phyloP scores from a whole-genome alignment of 2,888 invertebrate genomes.

The Corbicula japonica region DNA sequence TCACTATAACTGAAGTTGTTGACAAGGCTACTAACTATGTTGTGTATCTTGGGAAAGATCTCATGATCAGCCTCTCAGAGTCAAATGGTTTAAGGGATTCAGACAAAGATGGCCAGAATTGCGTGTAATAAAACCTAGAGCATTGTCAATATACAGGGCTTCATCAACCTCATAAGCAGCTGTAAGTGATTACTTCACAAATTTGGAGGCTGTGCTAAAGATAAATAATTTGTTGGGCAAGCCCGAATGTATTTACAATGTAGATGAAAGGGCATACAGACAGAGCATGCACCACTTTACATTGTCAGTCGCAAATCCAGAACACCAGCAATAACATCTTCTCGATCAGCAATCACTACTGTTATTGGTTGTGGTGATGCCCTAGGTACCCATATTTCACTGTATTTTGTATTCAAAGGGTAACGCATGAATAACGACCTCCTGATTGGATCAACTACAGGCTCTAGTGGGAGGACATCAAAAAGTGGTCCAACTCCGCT shows the following conservation, averaged over 20 bases:
- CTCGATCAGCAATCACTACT: constrained; percentile 6
- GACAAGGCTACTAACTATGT: constrained; percentile 21
- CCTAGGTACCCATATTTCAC: constrained; percentile 10
- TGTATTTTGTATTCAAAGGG: constrained; percentile 24
- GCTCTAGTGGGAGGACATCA: constrained; percentile 14
- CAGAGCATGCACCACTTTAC: constrained; percentile 23
- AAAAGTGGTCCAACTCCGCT: constrained; percentile 27
- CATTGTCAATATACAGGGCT: constrained; percentile 33
- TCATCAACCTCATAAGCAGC: constrained; percentile 2
- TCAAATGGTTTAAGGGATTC: constrained; percentile 31
- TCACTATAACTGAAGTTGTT: constrained; percentile 22
- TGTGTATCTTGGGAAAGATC: constrained; percentile 25
- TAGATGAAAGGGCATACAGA: constrained; percentile 25
- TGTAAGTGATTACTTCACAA: constrained; percentile 20
- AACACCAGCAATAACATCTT: neutral
- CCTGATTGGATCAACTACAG: constrained; percentile 6
- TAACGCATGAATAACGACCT: constrained; percentile 26
- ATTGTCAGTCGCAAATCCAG: constrained; percentile 12
- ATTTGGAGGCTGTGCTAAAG: constrained; percentile 2
- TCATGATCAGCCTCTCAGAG: neutral
- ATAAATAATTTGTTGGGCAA: constrained; percentile 31
- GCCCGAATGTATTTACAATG: constrained; percentile 21
- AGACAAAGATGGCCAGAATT: constrained; percentile 36
- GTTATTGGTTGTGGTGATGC: constrained; percentile 20
- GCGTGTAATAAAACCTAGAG: constrained; percentile 21